Conservation (phyloP, 2,888 invertebrate species). For the Meiosimyza platycephala region DNA sequence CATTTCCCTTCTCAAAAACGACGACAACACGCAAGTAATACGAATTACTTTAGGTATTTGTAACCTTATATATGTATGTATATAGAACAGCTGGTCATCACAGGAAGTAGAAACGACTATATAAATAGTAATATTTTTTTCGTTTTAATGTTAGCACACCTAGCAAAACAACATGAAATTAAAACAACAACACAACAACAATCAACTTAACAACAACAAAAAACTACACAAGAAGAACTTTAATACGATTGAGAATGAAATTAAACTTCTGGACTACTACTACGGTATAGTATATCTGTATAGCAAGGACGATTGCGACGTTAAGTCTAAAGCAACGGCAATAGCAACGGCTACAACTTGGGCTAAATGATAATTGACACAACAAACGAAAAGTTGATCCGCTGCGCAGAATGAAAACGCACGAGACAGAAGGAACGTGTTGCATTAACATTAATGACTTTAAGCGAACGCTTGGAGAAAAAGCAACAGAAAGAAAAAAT, state of each 20-base stretch:
- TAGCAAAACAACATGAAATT: background rate
- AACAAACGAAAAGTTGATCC: constrained; percentile 60
- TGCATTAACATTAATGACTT: constrained; percentile 40
- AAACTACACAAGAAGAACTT: background rate
- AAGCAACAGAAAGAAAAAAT: background rate
- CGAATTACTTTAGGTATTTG: background rate
- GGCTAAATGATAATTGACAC: constrained; percentile 60
- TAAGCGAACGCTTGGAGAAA: constrained; percentile 17
- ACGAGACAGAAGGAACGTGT: constrained; percentile 35
- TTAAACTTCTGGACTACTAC: constrained; percentile 2
- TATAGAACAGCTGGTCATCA: background rate
- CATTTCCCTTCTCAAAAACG: background rate
- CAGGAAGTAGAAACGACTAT: background rate
- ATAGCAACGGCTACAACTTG: background rate
- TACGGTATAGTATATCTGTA: no score
- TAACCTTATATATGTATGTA: background rate
- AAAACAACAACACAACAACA: background rate
- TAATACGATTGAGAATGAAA: constrained; percentile 1
- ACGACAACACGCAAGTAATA: background rate
- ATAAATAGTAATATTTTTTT: constrained; percentile 2
- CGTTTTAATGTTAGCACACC: background rate
- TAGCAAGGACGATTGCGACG: no score
- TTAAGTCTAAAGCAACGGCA: constrained; percentile 3
- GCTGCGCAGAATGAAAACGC: constrained; percentile 41
- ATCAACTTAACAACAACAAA: background rate